Conservation (phyloP, 2,888 invertebrate genomes). For the Pyrocoelia pectoralis region DNA sequence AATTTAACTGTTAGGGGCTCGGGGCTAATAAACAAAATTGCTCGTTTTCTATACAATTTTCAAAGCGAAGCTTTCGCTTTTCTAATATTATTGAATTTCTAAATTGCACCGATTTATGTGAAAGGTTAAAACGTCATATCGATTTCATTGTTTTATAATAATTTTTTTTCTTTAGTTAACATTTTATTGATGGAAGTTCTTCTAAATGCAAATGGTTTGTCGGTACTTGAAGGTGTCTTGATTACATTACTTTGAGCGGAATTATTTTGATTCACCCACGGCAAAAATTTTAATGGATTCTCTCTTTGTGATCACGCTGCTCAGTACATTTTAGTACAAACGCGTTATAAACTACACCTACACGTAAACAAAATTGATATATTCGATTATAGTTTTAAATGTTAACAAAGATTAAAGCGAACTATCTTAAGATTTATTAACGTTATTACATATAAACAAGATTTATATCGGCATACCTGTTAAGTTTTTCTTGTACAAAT, state of each 20-base stretch:
- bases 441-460: neutral
- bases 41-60: constrained; percentile 15
- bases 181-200: constrained; percentile 16
- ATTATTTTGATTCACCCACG: constrained; percentile 27
- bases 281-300: constrained; percentile 23
- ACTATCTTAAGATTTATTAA: neutral
- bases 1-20: constrained; percentile 4
- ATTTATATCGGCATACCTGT: neutral
- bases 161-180: constrained; percentile 13
- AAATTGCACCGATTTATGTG: constrained; percentile 18
- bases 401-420: neutral
- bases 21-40: constrained; percentile 6
- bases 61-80: constrained; percentile 24
- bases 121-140: constrained; percentile 23
- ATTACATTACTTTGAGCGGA: constrained; percentile 13
- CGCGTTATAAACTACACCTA: constrained; percentile 15
- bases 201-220: constrained; percentile 13
- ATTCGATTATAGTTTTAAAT: constrained; percentile 10
- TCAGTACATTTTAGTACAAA: constrained; percentile 18
- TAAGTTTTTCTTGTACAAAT: neutral
- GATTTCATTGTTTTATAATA: constrained; percentile 18
- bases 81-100: constrained; percentile 22
- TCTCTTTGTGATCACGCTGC: constrained; percentile 16
- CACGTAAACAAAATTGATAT: neutral
- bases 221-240: constrained; percentile 2